Evolutionary conservation across 2,888 invertebrate species (phyloP), one percentile per base, ranked within the genome.

Genomic region (Pterobdella sp.): DNA sequence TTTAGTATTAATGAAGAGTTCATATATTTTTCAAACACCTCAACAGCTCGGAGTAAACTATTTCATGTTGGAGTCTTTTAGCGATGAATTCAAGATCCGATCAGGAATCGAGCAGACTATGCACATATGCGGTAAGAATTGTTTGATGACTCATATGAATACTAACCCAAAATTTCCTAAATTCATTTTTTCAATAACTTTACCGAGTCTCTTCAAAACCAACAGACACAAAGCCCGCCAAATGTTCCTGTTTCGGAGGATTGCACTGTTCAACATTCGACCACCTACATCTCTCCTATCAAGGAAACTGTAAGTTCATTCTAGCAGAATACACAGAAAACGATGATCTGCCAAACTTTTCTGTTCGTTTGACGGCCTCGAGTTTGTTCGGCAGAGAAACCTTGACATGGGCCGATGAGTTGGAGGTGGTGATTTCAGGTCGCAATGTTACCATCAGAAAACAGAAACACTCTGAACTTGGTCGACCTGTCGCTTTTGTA

Each of bases 251-350:
- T 26, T 68, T 34, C 49, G 68, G 68, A 26, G 42, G 37, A 10
- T n/a, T 36, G 2, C 68, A 68, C 68, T 68, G 68, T 29, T 36
- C 49, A n/a, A 68, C 68, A 14, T 68, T 68, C 42, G 68, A 68
- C 26, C 4, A 68, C 2, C 68, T 68, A 2, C 68, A 68, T 42
- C 68, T 68, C 34, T n/a, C 22, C 49, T 68, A 68, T 31, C 68
- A 68, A 29, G 68, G 68, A 18, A 2, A n/a, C 42, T 68, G 68
- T 26, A 29, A 68, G 37, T 68, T 68, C 42, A 4, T 68, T 2
- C 42, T 68, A 14, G 68, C 35, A 10, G 36, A 68, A 31, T 37
- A 36, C n/a, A 18, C 49, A 10, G 35, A 35, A 32, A 10, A n/a
- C 31, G 10, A 7, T 29, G 32, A 29, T 4, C 32, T 65, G 10